phyloP scores from a whole-genome alignment of 2,113 vertebrate species.

The Melanotaenia duboulayi region DNA sequence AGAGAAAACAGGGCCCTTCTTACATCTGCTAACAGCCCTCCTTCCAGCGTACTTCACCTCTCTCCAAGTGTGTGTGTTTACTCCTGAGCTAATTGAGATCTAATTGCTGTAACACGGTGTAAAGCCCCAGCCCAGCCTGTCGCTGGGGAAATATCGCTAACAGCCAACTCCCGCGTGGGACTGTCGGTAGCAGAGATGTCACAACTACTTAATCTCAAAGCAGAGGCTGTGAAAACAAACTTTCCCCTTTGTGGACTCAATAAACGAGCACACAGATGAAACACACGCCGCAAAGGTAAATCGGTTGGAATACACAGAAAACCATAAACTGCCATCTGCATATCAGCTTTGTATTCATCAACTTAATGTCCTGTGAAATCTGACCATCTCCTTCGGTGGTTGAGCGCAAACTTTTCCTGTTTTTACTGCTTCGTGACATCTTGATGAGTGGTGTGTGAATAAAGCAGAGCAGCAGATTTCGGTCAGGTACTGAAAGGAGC shows the following conservation, averaged over 20 bases:
- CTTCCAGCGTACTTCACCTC: conserved; percentile 8
- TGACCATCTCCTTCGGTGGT: conserved; percentile 9
- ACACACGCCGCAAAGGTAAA: neutral
- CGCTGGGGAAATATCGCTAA: conserved; percentile 73
- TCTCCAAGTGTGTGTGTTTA: conserved; percentile 65
- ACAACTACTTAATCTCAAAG: conserved; percentile 68
- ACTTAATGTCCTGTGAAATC: conserved; percentile 47
- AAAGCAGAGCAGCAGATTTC: conserved; percentile 48
- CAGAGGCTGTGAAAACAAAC: conserved; percentile 54
- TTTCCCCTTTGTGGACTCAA: conserved; percentile 22
- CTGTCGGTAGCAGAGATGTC: conserved; percentile 73
- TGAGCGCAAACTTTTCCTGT: conserved; percentile 6
- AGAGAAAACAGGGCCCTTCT: conserved; percentile 44
- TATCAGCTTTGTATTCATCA: neutral
- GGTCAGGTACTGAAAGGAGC: conserved; percentile 59
- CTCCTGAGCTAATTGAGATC: conserved; percentile 76
- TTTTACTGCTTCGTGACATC: conserved; percentile 22
- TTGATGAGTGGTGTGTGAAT: conserved; percentile 47
- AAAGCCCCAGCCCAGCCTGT: conserved; percentile 51
- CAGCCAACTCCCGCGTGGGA: conserved; percentile 65
- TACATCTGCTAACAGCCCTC: conserved; percentile 66
- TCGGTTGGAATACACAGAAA: neutral
- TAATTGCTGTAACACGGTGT: conserved; percentile 76
- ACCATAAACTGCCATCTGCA: conserved; percentile 12
- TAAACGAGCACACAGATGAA: conserved; percentile 13